These are phyloP conservation scores for Tribolium castaneum DNA, from an alignment of 1,140 invertebrate species.

Conservation along the genomic window DNA sequence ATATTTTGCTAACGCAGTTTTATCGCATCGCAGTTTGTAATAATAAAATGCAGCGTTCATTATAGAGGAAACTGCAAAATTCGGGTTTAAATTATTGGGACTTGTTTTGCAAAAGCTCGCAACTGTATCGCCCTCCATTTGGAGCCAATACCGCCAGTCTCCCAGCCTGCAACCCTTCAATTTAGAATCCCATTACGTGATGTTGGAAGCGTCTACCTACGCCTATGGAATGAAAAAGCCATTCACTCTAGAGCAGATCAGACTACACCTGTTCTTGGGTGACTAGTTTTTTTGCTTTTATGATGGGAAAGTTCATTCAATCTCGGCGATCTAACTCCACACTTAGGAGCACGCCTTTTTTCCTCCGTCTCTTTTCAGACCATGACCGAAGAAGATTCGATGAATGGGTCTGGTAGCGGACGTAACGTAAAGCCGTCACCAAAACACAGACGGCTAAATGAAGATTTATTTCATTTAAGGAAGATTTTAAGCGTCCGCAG, in stretches of 20 bases:
- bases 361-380: neutral
- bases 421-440: conserved; percentile 18
- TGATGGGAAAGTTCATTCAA: conserved; percentile 57
- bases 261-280: conserved; percentile 54
- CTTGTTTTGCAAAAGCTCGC: neutral
- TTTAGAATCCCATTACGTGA: conserved; percentile 23
- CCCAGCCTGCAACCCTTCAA: neutral
- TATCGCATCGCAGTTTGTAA: neutral
- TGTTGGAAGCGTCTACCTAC: conserved; percentile 31
- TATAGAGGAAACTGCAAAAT: neutral
- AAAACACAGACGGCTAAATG: neutral
- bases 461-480: neutral
- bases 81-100: neutral
- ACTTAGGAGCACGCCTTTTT: conserved; percentile 8
- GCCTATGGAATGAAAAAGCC: conserved; percentile 46
- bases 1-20: neutral
- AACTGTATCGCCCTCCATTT: neutral
- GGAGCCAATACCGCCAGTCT: neutral
- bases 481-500: conserved; percentile 9
- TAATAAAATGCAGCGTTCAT: neutral
- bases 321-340: conserved; percentile 37
- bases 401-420: neutral
- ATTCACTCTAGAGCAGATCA: conserved; percentile 47
- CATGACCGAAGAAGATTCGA: neutral
- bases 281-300: conserved; percentile 53